Conservation (phyloP, 1,140 invertebrate species). For the Grapholita molesta region DNA sequence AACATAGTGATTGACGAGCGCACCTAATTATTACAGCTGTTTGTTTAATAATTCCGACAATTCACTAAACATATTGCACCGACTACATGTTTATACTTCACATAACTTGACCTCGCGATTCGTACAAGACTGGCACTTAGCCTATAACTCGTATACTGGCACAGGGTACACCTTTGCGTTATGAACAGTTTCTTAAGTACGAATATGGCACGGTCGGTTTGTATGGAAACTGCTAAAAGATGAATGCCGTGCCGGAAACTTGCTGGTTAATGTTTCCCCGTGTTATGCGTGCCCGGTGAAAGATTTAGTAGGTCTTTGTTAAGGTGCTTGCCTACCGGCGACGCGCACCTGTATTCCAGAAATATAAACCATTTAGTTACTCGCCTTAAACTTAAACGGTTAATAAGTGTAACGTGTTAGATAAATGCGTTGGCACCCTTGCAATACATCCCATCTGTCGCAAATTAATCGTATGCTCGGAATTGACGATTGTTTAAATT, state of each 20-base stretch:
- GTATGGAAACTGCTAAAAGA: background rate
- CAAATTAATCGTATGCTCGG: no score
- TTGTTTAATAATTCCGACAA: background rate
- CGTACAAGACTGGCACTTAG: background rate
- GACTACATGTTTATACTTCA: background rate
- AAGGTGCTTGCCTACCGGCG: background rate
- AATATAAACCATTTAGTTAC: no score
- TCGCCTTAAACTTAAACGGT: no score
- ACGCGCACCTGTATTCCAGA: no score
- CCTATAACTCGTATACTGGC: background rate
- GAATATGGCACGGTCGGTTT: background rate
- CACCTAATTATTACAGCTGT: conserved; percentile 1
- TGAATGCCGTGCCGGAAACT: background rate
- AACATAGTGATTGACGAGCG: background rate
- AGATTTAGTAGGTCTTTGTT: background rate
- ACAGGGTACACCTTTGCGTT: background rate
- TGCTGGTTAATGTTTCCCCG: background rate
- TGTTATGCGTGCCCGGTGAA: background rate
- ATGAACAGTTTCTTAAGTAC: background rate
- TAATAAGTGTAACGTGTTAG: no score
- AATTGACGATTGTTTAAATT: no score
- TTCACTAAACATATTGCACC: background rate
- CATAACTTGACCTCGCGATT: background rate
- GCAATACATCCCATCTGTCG: no score
- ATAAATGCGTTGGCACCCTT: no score